phyloP scores from a whole-genome alignment of 2,113 vertebrate genomes.

The Phaethon lepturus region DNA sequence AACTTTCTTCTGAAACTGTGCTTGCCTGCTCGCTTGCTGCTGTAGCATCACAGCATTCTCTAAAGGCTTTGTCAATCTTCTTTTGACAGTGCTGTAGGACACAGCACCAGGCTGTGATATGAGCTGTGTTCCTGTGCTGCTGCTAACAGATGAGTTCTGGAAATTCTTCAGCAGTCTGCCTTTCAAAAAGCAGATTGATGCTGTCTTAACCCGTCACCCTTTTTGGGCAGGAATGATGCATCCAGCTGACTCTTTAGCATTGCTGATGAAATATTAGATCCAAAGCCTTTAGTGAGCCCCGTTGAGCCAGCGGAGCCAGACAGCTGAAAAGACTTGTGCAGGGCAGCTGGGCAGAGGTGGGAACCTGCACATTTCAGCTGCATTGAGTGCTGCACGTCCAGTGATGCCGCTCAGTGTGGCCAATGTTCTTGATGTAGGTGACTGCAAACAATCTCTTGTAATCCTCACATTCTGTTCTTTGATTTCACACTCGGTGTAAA shows the following conservation, averaged over 20 bases:
- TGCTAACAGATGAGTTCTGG: not conserved
- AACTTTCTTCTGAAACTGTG: not conserved
- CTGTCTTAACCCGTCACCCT: not conserved
- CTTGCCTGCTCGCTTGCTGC: not conserved
- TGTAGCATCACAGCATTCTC: slow-evolving; percentile 8
- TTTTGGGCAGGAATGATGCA: not conserved
- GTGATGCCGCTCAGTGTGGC: not conserved
- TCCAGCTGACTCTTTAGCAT: not conserved
- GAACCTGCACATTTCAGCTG: not conserved
- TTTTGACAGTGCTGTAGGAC: not conserved
- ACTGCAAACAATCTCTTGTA: not conserved
- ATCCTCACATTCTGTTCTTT: not conserved
- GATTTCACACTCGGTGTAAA: not conserved
- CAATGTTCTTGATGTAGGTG: not conserved
- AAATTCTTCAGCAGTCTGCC: slow-evolving; percentile 25
- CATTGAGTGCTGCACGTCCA: not conserved
- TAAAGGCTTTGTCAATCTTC: slow-evolving; percentile 16
- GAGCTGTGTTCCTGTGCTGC: not conserved
- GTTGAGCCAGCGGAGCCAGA: not conserved
- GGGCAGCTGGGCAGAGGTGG: not conserved
- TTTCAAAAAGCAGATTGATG: not conserved
- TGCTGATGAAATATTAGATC: not conserved
- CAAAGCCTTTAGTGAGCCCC: not conserved
- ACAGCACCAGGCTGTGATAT: not conserved
- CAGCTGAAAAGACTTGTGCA: not conserved